phyloP scores from a whole-genome alignment of 2,888 invertebrate species.

The Brenthis daphne region DNA sequence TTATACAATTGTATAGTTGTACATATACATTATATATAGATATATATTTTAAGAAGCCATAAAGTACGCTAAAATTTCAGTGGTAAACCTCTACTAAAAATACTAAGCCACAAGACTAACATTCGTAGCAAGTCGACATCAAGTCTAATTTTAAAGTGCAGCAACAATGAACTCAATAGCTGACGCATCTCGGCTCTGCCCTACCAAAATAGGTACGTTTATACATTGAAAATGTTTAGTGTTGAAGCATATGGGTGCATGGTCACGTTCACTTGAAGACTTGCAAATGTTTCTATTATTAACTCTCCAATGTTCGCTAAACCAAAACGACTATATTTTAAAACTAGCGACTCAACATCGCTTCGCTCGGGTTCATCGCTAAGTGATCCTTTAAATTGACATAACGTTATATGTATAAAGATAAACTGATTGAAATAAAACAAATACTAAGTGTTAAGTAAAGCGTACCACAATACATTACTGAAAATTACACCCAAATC shows the following conservation, averaged over 20 bases:
- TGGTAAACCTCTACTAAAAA: conserved; percentile 4
- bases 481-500: no score
- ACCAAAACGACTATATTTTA: not conserved
- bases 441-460: no score
- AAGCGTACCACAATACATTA: no score
- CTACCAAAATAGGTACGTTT: conserved; percentile 24
- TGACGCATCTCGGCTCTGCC: conserved; percentile 27
- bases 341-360: no score
- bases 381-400: no score
- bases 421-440: no score
- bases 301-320: not conserved
- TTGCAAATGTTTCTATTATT: conserved; percentile 1
- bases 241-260: not conserved
- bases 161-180: conserved; percentile 25
- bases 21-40: not conserved
- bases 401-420: no score
- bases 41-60: not conserved
- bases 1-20: no score
- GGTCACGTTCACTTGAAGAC: not conserved
- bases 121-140: conserved; percentile 21
- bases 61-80: not conserved
- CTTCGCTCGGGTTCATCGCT: no score
- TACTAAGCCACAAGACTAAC: conserved; percentile 7
- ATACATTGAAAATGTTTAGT: conserved; percentile 11
- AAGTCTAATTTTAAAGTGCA: conserved; percentile 26